Base-by-base conservation (phyloP, 2,888 invertebrate species). In the Anodontia alba region DNA sequence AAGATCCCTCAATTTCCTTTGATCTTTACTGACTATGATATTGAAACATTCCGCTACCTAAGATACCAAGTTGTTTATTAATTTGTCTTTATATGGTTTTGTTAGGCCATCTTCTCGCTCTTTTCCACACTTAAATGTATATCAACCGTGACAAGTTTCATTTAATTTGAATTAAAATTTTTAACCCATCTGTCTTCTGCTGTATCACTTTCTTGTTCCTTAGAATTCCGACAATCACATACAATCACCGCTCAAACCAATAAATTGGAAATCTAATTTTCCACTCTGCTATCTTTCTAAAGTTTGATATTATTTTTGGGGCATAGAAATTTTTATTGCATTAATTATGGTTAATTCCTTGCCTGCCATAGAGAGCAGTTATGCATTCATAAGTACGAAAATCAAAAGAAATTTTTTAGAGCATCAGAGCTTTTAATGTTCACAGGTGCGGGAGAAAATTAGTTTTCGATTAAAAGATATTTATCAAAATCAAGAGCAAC, bases 271-370 rank as follows among this genome's bases (percentile, higher is more conserved):
- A 69, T 69, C 69, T 42, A 42, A 46, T 69, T 69, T 69, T 69
- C 69, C 69, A 69, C 69, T 29, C 46, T 46, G 29, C 43, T 67
- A 36, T 67, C 23, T 67, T 3, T 67, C 67, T 46, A 69, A 15
- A 42, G 42, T 69, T 12, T 26, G 43, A 69, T 77, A 78, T 80
- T 78, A 77, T 82, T 83, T 80, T 54, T 49, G 76, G 26, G 42
- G 57, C 20, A 80, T 83, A 54, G 78, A 81, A 82, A 78, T 83
- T 85, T 78, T 81, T 81, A 78, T 83, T 85, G 85, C 85, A 85
- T 85, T 85, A 85, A 85, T 85, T 85, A 83, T 82, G 76, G 78
- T 83, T 85, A 83, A 85, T 85, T 85, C 82, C 36, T 68, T 70
- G 43, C 38, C 80, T 74, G 70, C 73, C 31, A 36, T 36, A 33